phyloP scores from a whole-genome alignment of 2,888 invertebrate genomes.

The Sabatieria punctata region DNA sequence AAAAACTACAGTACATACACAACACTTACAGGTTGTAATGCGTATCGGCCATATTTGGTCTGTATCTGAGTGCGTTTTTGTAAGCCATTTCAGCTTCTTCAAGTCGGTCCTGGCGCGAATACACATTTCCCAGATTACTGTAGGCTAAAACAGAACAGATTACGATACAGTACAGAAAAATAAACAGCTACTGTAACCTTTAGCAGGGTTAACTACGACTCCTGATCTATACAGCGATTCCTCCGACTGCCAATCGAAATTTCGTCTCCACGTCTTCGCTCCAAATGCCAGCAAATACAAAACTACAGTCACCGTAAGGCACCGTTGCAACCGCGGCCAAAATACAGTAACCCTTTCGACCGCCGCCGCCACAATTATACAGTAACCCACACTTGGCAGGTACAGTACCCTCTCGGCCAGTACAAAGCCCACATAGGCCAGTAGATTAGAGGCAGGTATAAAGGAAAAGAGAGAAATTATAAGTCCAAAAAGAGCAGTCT shows the following conservation, averaged over 20 bases:
- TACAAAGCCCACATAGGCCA: constrained; percentile 95
- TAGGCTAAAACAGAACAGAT: constrained; percentile 30
- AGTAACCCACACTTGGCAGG: constrained; percentile 85
- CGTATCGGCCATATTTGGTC: constrained; percentile 95
- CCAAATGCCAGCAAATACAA: constrained; percentile 8
- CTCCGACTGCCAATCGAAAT: constrained; percentile 16
- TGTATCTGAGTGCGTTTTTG: constrained; percentile 66
- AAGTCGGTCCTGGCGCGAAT: constrained; percentile 67
- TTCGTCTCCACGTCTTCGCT: constrained; percentile 11
- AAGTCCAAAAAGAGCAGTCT: constrained; percentile 37
- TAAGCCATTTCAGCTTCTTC: constrained; percentile 80
- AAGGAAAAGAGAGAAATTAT: constrained; percentile 73
- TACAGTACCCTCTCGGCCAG: constrained; percentile 89
- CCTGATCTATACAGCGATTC: constrained; percentile 62
- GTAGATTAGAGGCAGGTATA: constrained; percentile 81
- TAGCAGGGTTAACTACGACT: constrained; percentile 80
- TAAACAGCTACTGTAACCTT: constrained; percentile 46
- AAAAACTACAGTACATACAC: no score
- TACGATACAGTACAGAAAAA: background rate
- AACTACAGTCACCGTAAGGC: background rate
- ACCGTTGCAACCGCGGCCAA: background rate
- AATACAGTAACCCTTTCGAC: background rate
- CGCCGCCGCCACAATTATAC: constrained; percentile 51
- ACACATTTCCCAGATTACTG: constrained; percentile 87
- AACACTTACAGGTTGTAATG: constrained; percentile 98